Evolutionary conservation across 2,888 invertebrate species (phyloP).

Genomic region (Tetropium fuscum): DNA sequence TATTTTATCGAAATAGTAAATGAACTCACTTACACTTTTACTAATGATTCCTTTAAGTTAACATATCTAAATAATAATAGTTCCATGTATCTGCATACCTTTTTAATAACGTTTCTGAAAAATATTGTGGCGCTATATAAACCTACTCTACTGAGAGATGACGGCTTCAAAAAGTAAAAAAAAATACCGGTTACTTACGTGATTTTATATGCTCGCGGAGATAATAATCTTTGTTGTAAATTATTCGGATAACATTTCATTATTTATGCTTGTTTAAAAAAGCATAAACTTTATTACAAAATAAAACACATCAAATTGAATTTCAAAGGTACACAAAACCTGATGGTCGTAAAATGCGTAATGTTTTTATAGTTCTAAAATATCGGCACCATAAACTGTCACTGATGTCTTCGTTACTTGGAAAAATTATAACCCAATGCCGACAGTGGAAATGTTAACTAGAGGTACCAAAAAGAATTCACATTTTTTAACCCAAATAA

Average conservation of each 20-base stretch:
- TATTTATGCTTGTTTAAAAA: slow-evolving; percentile 34
- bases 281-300: slow-evolving; percentile 36
- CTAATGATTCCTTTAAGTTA: no score
- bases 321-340: slow-evolving; percentile 34
- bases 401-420: slow-evolving; percentile 42
- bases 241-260: slow-evolving; percentile 28
- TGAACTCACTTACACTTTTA: no score
- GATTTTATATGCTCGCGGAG: slow-evolving; percentile 25
- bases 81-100: no score
- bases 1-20: no score
- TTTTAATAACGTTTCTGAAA: no score
- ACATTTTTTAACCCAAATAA: slow-evolving; percentile 44
- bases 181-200: slow-evolving; percentile 7
- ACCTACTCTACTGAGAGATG: not conserved
- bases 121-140: no score
- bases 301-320: slow-evolving; percentile 37
- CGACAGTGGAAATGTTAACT: slow-evolving; percentile 46
- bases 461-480: slow-evolving; percentile 42
- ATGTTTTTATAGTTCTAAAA: slow-evolving; percentile 41
- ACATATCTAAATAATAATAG: no score
- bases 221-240: slow-evolving; percentile 29
- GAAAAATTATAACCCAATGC: slow-evolving; percentile 48
- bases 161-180: not conserved
- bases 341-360: slow-evolving; percentile 41
- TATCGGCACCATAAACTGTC: slow-evolving; percentile 43